These are phyloP conservation scores for Indri indri DNA, from an alignment of 2,113 vertebrate genomes.

Conservation along the genomic window DNA sequence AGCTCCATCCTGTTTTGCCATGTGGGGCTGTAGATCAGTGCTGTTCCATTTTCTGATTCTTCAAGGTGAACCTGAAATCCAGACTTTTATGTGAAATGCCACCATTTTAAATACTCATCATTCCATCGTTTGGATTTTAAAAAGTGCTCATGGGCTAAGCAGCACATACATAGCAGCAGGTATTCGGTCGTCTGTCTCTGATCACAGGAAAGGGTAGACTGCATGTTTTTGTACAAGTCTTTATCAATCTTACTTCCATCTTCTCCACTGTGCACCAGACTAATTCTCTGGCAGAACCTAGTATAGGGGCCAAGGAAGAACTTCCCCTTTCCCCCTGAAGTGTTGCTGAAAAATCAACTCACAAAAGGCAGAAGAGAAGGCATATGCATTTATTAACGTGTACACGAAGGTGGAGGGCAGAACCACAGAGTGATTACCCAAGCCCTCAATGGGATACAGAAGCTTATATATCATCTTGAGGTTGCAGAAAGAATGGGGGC, in stretches of 20 bases:
- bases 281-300: neutral
- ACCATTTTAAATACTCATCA: neutral
- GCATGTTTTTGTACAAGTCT: neutral
- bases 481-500: neutral
- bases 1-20: neutral
- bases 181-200: neutral
- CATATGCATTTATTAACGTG: neutral
- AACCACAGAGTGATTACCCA: neutral
- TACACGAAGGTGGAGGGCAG: no score
- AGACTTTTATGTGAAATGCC: neutral
- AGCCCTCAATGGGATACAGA: neutral
- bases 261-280: neutral
- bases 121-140: neutral
- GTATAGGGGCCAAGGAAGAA: neutral
- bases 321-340: neutral
- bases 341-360: neutral
- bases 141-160: neutral
- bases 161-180: neutral
- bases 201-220: neutral
- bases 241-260: neutral
- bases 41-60: neutral
- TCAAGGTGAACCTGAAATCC: neutral
- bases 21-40: neutral
- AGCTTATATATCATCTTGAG: neutral
- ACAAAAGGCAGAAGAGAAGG: neutral